Conservation (phyloP, 2,888 invertebrate genomes). For the Sphaeridia pumilis region DNA sequence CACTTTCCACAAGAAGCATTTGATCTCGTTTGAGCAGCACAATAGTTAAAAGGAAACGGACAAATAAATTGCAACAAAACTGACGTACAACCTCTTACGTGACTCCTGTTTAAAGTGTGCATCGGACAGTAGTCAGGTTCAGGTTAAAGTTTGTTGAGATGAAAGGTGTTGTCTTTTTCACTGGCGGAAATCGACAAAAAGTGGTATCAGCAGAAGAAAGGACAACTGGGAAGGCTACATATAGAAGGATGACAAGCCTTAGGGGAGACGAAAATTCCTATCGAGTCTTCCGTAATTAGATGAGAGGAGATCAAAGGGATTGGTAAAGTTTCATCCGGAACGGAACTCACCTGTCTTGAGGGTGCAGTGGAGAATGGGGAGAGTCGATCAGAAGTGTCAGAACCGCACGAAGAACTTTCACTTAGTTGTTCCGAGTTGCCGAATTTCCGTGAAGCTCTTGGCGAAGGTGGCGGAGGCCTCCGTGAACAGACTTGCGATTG, state of each 20-base stretch:
- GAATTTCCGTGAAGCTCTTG: constrained; percentile 52
- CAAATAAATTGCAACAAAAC: too few species aligned
- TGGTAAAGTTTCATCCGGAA: neutral
- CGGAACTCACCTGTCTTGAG: constrained; percentile 44
- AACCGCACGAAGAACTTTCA: constrained; percentile 58
- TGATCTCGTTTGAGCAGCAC: too few species aligned
- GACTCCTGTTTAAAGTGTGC: too few species aligned
- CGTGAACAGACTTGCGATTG: constrained; percentile 64
- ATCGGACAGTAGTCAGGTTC: neutral
- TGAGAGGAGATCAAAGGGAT: constrained; percentile 3
- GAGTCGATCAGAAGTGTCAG: constrained; percentile 53
- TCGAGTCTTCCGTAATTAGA: neutral
- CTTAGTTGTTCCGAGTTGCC: constrained; percentile 49
- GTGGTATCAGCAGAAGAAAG: neutral
- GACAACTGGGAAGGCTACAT: neutral
- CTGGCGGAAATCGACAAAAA: neutral
- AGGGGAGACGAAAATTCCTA: neutral
- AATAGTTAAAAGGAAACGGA: too few species aligned
- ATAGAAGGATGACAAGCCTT: neutral
- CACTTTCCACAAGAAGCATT: too few species aligned
- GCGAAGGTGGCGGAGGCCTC: constrained; percentile 50
- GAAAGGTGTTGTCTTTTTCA: neutral
- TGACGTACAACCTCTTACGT: too few species aligned
- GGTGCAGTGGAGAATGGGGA: constrained; percentile 44
- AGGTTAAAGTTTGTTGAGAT: neutral